Evolutionary conservation across 1,140 invertebrate species (phyloP).

Genomic region (Trachymyrmex septentrionalis): DNA sequence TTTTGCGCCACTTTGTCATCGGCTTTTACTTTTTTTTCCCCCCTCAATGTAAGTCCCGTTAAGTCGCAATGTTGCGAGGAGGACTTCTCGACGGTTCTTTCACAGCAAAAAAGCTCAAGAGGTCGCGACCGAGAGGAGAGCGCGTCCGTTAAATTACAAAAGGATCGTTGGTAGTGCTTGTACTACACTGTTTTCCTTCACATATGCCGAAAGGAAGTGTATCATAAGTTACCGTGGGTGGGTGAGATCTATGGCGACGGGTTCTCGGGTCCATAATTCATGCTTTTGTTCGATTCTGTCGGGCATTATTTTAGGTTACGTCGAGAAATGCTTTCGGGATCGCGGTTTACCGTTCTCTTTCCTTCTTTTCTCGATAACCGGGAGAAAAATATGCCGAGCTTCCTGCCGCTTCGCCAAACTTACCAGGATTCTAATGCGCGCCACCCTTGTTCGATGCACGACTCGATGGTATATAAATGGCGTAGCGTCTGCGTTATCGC

Average conservation of each 20-base stretch:
- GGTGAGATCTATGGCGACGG: constrained; percentile 80
- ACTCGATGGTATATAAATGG: constrained; percentile 40
- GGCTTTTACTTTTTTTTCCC: constrained; percentile 33
- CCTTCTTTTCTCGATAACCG: constrained; percentile 65
- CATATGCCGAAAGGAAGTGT: constrained; percentile 78
- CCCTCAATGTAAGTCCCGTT: constrained; percentile 19
- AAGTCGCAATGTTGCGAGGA: constrained; percentile 37
- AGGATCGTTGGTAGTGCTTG: constrained; percentile 45
- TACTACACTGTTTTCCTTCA: constrained; percentile 73
- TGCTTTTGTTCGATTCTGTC: constrained; percentile 86
- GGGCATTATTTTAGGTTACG: constrained; percentile 86
- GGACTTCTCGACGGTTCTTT: constrained; percentile 29
- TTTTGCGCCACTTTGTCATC: constrained; percentile 62
- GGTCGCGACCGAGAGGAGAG: constrained; percentile 35
- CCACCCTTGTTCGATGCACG: constrained; percentile 61
- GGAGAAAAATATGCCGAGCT: constrained; percentile 84
- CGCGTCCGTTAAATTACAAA: constrained; percentile 74
- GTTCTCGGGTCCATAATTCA: constrained; percentile 84
- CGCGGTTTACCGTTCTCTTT: constrained; percentile 80
- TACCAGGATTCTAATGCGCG: constrained; percentile 69
- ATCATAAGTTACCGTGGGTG: constrained; percentile 85
- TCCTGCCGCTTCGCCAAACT: constrained; percentile 78
- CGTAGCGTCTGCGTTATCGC: constrained; percentile 53
- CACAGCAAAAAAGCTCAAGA: constrained; percentile 54
- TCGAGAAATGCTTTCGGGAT: constrained; percentile 83